Conservation (phyloP, 2,888 invertebrate genomes). For the Podotricha telesiphe region DNA sequence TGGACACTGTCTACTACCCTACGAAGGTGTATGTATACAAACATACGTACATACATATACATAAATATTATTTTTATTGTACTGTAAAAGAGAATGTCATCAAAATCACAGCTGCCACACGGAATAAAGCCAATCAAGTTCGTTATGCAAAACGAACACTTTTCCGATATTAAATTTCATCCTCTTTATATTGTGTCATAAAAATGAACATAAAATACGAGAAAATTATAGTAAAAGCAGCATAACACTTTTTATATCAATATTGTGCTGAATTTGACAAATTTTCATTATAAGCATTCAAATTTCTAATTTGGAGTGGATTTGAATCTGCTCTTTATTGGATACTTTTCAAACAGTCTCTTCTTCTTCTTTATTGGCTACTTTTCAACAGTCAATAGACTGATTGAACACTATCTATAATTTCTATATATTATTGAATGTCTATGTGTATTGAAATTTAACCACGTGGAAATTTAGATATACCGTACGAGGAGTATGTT, state of each 20-base stretch:
- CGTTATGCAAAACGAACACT: slow-evolving; percentile 26
- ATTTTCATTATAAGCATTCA: neutral
- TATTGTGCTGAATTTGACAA: slow-evolving; percentile 1
- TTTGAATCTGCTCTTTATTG: too few relatives aligned
- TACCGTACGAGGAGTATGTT: too few relatives aligned
- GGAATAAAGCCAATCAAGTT: slow-evolving; percentile 18
- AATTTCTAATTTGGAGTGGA: too few relatives aligned
- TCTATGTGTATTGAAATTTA: too few relatives aligned
- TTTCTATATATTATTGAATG: too few relatives aligned
- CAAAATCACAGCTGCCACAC: slow-evolving; percentile 22
- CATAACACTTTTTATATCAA: slow-evolving; percentile 4
- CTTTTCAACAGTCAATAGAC: too few relatives aligned
- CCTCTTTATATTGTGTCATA: slow-evolving; percentile 22
- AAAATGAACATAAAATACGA: slow-evolving; percentile 20
- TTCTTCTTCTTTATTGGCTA: too few relatives aligned
- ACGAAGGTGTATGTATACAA: neutral
- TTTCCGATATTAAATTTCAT: slow-evolving; percentile 27
- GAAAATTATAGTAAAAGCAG: neutral
- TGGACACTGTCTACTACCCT: too few relatives aligned
- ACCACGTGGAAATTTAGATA: too few relatives aligned
- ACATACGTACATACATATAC: neutral
- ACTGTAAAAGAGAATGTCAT: slow-evolving; percentile 11
- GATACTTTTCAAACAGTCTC: too few relatives aligned
- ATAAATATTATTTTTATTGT: slow-evolving; percentile 1
- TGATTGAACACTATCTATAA: too few relatives aligned